Percentiles rank a stretch among this genome's conserved stretches.
Evolutionary conservation across 2,113 vertebrate species (phyloP).

Genomic region (Monarcha castaneiventris): DNA sequence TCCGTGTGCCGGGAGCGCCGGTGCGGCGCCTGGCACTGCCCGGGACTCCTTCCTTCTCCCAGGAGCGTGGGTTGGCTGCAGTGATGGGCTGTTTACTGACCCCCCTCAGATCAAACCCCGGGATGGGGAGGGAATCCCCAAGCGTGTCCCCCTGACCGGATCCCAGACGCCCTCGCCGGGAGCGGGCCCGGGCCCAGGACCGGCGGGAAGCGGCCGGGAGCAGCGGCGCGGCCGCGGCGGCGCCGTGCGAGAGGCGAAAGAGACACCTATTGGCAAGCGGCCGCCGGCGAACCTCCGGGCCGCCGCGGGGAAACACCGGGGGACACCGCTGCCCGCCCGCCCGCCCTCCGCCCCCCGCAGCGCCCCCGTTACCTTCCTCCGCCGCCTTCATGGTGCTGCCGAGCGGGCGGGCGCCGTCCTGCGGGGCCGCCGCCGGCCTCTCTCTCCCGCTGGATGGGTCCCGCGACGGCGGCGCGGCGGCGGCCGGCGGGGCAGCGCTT

Average conservation of each 20-base stretch:
- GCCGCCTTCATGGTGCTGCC: background rate
- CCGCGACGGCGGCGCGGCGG: conserved; percentile 64
- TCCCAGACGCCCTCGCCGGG: background rate
- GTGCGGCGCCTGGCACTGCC: background rate
- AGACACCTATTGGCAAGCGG: conserved; percentile 74
- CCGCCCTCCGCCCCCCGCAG: background rate
- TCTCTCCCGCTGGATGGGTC: too few relatives aligned
- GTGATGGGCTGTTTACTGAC: background rate
- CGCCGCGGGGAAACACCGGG: conserved; percentile 65
- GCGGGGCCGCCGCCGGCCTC: too few relatives aligned
- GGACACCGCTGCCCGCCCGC: conserved; percentile 36
- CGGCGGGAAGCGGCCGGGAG: background rate
- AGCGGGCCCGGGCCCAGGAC: background rate
- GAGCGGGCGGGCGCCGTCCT: too few relatives aligned
- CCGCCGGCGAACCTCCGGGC: conserved; percentile 34
- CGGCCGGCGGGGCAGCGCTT: conserved; percentile 67
- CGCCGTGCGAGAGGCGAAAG: conserved; percentile 30
- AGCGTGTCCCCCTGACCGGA: too few relatives aligned
- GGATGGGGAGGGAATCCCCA: background rate
- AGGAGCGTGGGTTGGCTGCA: background rate
- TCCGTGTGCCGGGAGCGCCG: background rate
- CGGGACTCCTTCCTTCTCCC: background rate
- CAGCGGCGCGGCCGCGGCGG: background rate
- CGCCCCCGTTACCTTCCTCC: background rate
- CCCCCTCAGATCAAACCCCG: background rate